Base-by-base conservation (phyloP, 2,888 invertebrate species). In the Agonopterix alstromeriana region DNA sequence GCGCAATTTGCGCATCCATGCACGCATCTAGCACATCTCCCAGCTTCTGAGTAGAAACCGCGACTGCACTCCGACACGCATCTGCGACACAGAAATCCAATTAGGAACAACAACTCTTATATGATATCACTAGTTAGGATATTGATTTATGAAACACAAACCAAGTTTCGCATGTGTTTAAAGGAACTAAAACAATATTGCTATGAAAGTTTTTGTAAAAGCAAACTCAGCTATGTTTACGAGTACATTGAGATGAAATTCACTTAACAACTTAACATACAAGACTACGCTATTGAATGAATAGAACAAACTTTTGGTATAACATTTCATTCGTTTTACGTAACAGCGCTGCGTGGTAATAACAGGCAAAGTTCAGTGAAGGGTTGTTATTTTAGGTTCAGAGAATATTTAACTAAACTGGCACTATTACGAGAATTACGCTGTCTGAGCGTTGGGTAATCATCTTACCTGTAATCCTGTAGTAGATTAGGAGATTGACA, bases 1-100 rank as follows among this genome's bases (percentile, higher is more conserved):
- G 93, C 92, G 74, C 96, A 96, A 45, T 92, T 91, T 0, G 92
- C 89, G 74, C 96, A 96, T 2, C 95, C 94, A 73, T 95, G 94
- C 58, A 95, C 82, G 69, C 97, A 97, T 2, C 93, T 93, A 38
- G 93, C 91, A 69, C 97, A 97, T 1, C 91, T 90, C 0, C 93
- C 94, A 4, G 92, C 92, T 57, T 93, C 93, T 53, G 93, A 91
- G 69, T 92, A 95, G 77, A 90, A 95, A 0, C 95, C 95, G 48
- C 90, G 90, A 49, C 93, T 93, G 76, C 97, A 97, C 58, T 92
- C 92, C 14, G 92, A 90, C 11, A 96, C 93, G 71, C 97, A 97
- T 57, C 92, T 91, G 52, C 10, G 42, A 45, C 44, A 50, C 8
- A 45, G 3, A 45, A 11, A 12, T 42, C 38, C n/a, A 38, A 38